Base-by-base conservation (phyloP, 1,140 invertebrate genomes). In the Formica exsecta region DNA sequence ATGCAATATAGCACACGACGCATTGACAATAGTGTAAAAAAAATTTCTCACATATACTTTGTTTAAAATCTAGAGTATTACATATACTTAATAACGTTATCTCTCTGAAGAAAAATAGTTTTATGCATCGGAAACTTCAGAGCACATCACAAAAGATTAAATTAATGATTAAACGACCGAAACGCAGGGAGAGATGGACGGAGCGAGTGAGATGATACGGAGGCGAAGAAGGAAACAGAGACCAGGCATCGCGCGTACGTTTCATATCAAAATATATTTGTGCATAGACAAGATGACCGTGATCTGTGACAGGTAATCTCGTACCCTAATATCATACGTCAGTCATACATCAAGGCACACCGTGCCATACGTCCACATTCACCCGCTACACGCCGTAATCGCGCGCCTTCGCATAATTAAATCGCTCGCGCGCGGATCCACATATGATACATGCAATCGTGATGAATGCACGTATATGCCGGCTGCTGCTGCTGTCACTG, bases 231-330 rank as follows among this genome's bases (percentile, higher is more conserved):
- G 92, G 86, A 57, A 91, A 89, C 57, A 80, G 4, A 85, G 88
- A 29, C 76, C 89, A 29, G 16, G 59, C 29, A 6, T 65, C 44
- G 22, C 25, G 44, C 83, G 41, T 91, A 92, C 87, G 89, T 95
- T 95, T 95, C 95, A 94, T 95, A 95, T 95, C 95, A 95, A 95
- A 95, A 95, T 95, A 95, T 95, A 95, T 95, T 95, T 95, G 94
- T 95, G 94, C 94, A 94, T 95, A 94, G 94, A 95, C 93, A 95
- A 94, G 90, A 93, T 95, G 95, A 95, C 94, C 48, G 48, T 51
- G 48, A 95, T 94, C 93, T 91, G 91, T 95, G 92, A 93, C 91
- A 93, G 93, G 94, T 94, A 95, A 95, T 95, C 90, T 92, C 90
- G 92, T 94, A 94, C 92, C 65, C 93, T 91, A 92, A 87, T 91